These are phyloP conservation scores for Ictalurus punctatus DNA, from an alignment of 2,113 vertebrate species.

Conservation along the genomic window DNA sequence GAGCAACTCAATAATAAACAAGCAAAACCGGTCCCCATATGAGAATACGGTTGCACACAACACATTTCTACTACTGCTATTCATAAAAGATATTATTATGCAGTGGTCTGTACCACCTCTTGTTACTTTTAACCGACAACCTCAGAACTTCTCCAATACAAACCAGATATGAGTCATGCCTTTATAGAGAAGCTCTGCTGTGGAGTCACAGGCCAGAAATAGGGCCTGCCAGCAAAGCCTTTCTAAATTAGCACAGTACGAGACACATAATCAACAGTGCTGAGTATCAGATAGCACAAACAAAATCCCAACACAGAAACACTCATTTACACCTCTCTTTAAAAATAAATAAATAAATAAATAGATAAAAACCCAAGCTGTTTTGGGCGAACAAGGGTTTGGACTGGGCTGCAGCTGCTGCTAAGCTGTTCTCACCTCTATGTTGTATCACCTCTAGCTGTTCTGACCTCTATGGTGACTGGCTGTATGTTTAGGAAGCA, in stretches of 20 bases:
- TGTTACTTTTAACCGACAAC: not conserved
- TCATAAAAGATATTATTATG: not conserved
- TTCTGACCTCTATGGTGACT: no score
- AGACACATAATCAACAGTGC: not conserved
- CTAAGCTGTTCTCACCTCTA: conserved; percentile 12
- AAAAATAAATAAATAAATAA: not conserved
- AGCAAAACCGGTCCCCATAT: not conserved
- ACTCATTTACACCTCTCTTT: not conserved
- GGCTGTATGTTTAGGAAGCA: no score
- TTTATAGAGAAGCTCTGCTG: conserved; percentile 31
- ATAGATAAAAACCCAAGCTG: not conserved
- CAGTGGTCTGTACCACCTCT: not conserved
- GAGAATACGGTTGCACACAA: not conserved
- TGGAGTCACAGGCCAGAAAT: conserved; percentile 30
- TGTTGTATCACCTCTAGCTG: no score
- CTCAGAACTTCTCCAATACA: not conserved
- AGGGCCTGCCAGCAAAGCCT: conserved; percentile 35
- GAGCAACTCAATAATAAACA: not conserved
- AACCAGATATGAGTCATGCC: conserved; percentile 30
- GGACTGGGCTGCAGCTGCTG: not conserved
- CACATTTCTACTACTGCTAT: not conserved
- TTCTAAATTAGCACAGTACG: conserved; percentile 26
- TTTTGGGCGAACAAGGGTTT: not conserved
- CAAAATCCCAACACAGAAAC: not conserved
- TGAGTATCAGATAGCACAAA: conserved; percentile 17